A percentile compares a stretch with the other conserved stretches of the same genome.
phyloP scores from a whole-genome alignment of 2,888 invertebrate genomes.

The Neelides folsomi region DNA sequence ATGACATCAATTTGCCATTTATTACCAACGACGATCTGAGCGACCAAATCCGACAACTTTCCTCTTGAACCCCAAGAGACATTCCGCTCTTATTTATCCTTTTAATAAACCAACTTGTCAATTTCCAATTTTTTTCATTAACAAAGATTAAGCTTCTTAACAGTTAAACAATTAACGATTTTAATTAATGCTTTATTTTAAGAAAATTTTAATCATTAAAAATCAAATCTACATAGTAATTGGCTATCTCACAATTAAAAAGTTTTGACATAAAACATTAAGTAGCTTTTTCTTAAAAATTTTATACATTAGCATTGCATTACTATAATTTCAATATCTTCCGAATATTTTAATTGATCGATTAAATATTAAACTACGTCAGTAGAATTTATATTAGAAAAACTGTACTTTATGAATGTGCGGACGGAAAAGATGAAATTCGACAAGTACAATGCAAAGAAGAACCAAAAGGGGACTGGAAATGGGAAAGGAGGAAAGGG shows the following conservation, averaged over 20 bases:
- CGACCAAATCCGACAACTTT: constrained; percentile 42
- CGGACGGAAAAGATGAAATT: neutral
- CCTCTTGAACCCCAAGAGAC: constrained; percentile 14
- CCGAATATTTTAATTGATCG: no score
- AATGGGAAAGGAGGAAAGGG: neutral
- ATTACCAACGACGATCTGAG: constrained; percentile 70
- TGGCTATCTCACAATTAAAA: no score
- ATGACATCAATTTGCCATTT: constrained; percentile 64
- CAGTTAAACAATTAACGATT: neutral
- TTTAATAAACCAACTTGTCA: neutral
- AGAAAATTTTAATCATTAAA: no score
- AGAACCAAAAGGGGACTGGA: neutral
- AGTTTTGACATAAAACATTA: no score
- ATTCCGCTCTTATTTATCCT: neutral
- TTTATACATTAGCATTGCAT: no score
- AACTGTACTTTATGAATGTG: neutral
- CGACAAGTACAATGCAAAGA: neutral
- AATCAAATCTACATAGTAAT: no score
- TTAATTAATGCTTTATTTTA: neutral
- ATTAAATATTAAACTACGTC: no score
- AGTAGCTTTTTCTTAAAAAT: no score
- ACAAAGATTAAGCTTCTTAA: neutral
- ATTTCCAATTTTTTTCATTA: neutral
- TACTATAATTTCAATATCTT: no score
- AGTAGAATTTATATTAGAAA: neutral